Base-by-base conservation (phyloP, 2,113 vertebrate species). In the Bubo blakistoni region DNA sequence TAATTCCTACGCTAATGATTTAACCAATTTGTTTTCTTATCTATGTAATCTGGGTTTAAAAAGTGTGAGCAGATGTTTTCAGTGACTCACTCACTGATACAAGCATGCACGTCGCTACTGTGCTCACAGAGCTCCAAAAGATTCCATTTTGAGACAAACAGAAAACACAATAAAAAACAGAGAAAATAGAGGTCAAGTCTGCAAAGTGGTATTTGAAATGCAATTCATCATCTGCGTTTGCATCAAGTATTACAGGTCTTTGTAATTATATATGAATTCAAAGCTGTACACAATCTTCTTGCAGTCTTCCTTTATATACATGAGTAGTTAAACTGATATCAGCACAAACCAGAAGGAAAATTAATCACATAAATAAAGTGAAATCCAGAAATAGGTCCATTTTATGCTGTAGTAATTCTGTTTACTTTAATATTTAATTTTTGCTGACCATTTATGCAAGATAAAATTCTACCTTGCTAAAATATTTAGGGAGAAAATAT, bases 21-120 rank as follows among this genome's bases (percentile, higher is more conserved):
- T 44, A 73, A 52, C 17, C 16, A 58, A 10, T 9, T 77, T 69
- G 3, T 51, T 29, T 61, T 52, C 30, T 92, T 3, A 17, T 74
- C 16, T 49, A 12, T 65, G 21, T 70, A 81, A 52, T 54, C 24
- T 78, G 42, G 5, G 27, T 57, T 85, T 61, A 54, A 85, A 92
- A 87, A 25, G 6, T 34, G 47, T 9, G 18, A 77, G 11, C 55
- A 78, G 30, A 70, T 18, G 9, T 44, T 73, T 91, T 70, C 54
- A 90, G 36, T 27, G 63, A 58, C 32, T 81, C 49, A 57, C 8
- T 85, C 36, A 36, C 10, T 76, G 32, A 32, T 34, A 44, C 2
- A 24, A 81, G 34, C 38, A 62, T 38, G 7, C 7, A 25, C 0
- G 0, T 70, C 34, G 44, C n/a, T 51, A 18, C 27, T 78, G 14